Evolutionary conservation across 2,888 invertebrate genomes (phyloP), one percentile per base, ranked within the genome.

Genomic region (Frankliniella fusca): DNA sequence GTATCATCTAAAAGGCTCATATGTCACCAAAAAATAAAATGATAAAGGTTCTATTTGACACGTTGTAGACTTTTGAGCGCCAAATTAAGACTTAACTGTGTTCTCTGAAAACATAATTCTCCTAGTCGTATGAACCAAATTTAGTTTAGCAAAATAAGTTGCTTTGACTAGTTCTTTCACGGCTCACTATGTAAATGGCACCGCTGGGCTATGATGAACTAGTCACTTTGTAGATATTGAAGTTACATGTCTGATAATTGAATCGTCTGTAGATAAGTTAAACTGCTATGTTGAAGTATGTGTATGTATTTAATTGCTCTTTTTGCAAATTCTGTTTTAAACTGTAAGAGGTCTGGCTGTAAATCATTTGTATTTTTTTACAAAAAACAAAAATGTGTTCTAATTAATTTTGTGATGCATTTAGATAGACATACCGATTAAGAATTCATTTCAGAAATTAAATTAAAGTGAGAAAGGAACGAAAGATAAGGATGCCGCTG

Each of bases 41-140:
- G 2, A 38, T 38, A 38, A n/a, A 38, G 38, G 38, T 38, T 38
- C 2, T 38, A 38, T 38, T 5, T 38, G 2, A 38, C 5, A 38
- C 38, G 5, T 38, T 2, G 38, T 38, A 38, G 2, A 38, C 38
- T 38, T 38, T 38, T 70, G 20, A 65, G 23, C 70, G 27, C 27
- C 27, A 8, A 9, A n/a, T 2, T 8, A 10, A 5, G 27, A 23
- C 12, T n/a, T n/a, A 27, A 76, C 7, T 23, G 38, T 38, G 38
- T 38, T 38, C 38, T 38, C 38, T 38, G 27, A 76, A 76, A 27
- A 76, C 23, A 76, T 2, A 76, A 23, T 76, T 76, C 27, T 23
- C 23, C 70, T 76, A 76, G 70, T 76, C 70, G 12, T 76, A 12
- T 76, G 70, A 27, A 76, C 70, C 70, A 76, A 76, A 76, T 27